Percentiles rank a stretch among this genome's conserved stretches.
Conservation (phyloP, 2,113 vertebrate species). For the Thomomys bottae region DNA sequence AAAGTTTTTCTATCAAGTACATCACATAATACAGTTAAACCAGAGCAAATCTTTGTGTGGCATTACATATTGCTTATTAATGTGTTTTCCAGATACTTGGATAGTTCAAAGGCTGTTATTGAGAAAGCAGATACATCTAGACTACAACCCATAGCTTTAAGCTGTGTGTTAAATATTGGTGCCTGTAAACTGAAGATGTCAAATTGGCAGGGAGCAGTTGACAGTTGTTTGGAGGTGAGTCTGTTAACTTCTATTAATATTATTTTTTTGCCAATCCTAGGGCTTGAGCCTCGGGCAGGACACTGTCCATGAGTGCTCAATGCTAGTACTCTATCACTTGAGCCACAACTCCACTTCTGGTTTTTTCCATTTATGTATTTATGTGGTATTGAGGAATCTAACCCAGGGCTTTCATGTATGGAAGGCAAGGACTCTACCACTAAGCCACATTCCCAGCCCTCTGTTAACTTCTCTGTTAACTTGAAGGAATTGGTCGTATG, state of each 20-base stretch:
- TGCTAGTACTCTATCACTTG: too few relatives aligned
- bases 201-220: constrained; percentile 93
- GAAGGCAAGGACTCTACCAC: too few relatives aligned
- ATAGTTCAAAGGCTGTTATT: constrained; percentile 86
- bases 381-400: too few relatives aligned
- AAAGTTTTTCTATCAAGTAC: not conserved
- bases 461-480: too few relatives aligned
- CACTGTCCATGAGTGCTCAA: too few relatives aligned
- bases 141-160: constrained; percentile 90
- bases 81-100: constrained; percentile 90
- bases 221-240: constrained; percentile 93
- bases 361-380: too few relatives aligned
- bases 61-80: not conserved
- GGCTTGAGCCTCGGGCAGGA: too few relatives aligned
- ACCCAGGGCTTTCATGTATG: too few relatives aligned
- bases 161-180: constrained; percentile 93
- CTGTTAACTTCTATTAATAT: not conserved
- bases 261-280: too few relatives aligned
- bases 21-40: not conserved
- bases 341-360: too few relatives aligned
- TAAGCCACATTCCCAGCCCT: too few relatives aligned
- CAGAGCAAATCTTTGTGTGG: not conserved
- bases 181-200: constrained; percentile 95
- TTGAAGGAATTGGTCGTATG: not conserved
- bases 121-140: constrained; percentile 84